phyloP scores from a whole-genome alignment of 2,888 invertebrate genomes.

The Leucophora obtusa region DNA sequence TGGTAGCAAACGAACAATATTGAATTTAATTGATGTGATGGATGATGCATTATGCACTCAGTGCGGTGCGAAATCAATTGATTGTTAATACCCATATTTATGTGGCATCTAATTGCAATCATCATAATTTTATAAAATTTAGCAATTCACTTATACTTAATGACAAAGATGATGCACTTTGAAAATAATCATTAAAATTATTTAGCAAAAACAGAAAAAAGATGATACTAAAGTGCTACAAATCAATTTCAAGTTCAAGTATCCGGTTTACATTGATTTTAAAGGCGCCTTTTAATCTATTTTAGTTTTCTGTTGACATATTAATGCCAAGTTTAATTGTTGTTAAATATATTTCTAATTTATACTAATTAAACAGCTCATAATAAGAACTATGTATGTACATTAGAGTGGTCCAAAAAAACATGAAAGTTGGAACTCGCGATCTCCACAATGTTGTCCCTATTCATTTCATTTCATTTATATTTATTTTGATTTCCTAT shows the following conservation, averaged over 20 bases:
- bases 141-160: background rate
- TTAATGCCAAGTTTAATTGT: no score
- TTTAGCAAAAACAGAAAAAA: background rate
- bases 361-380: no score
- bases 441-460: no score
- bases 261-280: conserved; percentile 41
- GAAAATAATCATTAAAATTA: background rate
- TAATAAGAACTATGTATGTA: no score
- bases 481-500: no score
- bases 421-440: no score
- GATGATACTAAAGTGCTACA: background rate
- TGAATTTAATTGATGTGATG: background rate
- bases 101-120: background rate
- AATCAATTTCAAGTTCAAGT: conserved; percentile 53
- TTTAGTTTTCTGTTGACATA: no score
- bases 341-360: no score
- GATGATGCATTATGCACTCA: background rate
- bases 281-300: conserved; percentile 9
- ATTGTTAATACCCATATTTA: background rate
- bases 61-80: background rate
- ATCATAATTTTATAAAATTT: conserved; percentile 1
- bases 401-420: no score
- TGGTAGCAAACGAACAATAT: background rate
- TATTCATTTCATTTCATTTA: no score
- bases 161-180: background rate